A percentile compares a stretch with the other conserved stretches of the same genome.
phyloP scores from a whole-genome alignment of 2,113 vertebrate genomes.

The Aptenodytes patagonicus region DNA sequence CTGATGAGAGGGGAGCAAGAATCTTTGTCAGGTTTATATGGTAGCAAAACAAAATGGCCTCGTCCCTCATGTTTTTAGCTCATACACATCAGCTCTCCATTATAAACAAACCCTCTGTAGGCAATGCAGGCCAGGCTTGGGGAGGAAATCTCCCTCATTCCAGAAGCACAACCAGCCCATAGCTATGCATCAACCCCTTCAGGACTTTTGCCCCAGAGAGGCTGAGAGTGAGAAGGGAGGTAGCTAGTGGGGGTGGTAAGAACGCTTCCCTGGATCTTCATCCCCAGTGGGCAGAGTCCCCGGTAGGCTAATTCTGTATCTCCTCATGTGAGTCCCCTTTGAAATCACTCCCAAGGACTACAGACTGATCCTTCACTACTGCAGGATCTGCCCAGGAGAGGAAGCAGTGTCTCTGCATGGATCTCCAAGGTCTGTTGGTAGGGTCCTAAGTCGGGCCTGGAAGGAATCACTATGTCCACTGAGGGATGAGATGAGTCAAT shows the following conservation, averaged over 20 bases:
- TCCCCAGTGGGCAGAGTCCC: neutral
- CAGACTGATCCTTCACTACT: neutral
- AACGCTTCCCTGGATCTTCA: neutral
- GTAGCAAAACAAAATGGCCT: neutral
- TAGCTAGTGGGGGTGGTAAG: neutral
- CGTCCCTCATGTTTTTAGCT: neutral
- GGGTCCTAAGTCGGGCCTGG: neutral
- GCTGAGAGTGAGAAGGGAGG: neutral
- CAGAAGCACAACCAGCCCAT: constrained; percentile 59
- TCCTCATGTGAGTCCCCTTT: neutral
- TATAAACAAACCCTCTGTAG: constrained; percentile 26
- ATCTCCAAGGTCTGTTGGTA: neutral
- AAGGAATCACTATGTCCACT: neutral
- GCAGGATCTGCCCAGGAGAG: neutral
- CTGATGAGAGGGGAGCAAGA: neutral
- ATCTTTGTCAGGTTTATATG: neutral
- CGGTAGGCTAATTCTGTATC: neutral
- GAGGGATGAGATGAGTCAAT: neutral
- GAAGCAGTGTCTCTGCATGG: constrained; percentile 36
- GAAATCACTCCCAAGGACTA: neutral
- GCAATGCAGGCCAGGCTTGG: constrained; percentile 9
- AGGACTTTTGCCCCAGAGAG: neutral
- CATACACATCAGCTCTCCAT: neutral
- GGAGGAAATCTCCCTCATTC: constrained; percentile 26
- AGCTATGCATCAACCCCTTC: constrained; percentile 47